Conservation (phyloP, 2,113 vertebrate species). For the Crotophaga sulcirostris region DNA sequence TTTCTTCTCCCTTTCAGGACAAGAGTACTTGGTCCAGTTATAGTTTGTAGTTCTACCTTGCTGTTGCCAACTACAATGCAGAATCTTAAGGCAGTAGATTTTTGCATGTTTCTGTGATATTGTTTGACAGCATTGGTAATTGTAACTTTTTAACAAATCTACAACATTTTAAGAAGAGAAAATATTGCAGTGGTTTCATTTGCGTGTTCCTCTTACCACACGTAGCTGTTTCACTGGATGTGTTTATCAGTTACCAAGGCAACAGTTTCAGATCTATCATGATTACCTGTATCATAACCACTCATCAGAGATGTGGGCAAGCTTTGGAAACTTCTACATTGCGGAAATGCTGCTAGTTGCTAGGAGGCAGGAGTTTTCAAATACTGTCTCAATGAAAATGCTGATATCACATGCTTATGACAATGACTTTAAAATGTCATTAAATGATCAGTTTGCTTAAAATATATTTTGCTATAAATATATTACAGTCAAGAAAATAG, state of each 20-base stretch:
- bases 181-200: neutral
- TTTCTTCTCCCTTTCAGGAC: neutral
- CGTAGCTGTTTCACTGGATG: neutral
- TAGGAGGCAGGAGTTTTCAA: conserved; percentile 21
- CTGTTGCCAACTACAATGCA: neutral
- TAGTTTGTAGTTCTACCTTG: neutral
- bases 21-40: neutral
- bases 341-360: conserved; percentile 18
- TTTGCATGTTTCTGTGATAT: neutral
- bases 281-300: conserved; percentile 38
- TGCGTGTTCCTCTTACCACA: neutral
- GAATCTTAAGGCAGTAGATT: neutral
- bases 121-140: neutral
- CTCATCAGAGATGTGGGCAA: conserved; percentile 44
- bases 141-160: neutral
- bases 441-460: neutral
- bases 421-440: neutral
- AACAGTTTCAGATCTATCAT: conserved; percentile 1
- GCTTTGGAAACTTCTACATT: neutral
- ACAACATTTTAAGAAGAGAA: neutral
- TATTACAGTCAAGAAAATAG: neutral
- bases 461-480: conserved; percentile 2
- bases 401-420: neutral
- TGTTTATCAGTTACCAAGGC: conserved; percentile 17
- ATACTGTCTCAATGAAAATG: neutral